Evolutionary conservation across 2,113 vertebrate genomes (phyloP).

Genomic region (Salvelinus alpinus): DNA sequence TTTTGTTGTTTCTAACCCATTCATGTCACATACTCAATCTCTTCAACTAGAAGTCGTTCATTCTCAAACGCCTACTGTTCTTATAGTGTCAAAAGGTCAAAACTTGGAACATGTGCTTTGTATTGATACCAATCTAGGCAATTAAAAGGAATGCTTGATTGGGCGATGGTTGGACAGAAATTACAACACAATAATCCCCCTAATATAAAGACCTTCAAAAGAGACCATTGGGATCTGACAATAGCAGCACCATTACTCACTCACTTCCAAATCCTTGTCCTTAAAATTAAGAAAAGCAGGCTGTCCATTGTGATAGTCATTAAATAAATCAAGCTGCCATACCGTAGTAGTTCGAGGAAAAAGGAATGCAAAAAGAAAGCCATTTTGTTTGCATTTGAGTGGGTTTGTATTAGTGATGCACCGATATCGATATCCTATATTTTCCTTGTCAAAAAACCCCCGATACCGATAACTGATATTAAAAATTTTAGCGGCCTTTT

Average conservation of each 20-base stretch:
- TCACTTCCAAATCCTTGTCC: constrained; percentile 36
- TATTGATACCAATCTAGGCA: neutral
- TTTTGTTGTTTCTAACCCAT: neutral
- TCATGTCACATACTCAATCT: neutral
- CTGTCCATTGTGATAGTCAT: constrained; percentile 27
- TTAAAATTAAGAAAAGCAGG: constrained; percentile 22
- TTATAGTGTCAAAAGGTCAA: neutral
- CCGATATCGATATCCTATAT: neutral
- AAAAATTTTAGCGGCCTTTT: too few species aligned
- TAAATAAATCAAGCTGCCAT: constrained; percentile 35
- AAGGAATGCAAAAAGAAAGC: too few species aligned
- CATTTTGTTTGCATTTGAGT: constrained; percentile 27
- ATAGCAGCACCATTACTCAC: constrained; percentile 26
- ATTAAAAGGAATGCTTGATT: neutral
- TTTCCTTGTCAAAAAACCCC: too few species aligned
- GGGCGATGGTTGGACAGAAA: neutral
- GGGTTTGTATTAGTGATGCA: neutral
- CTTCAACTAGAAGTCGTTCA: neutral
- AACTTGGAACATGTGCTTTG: neutral
- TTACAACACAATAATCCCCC: neutral
- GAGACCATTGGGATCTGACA: constrained; percentile 22
- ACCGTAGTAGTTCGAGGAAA: neutral
- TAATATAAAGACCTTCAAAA: neutral
- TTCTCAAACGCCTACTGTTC: neutral
- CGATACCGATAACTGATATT: too few species aligned